Evolutionary conservation across 2,797 vertebrate species (phyloP), one percentile per base, ranked within the genome.

Genomic region (Diglossa cyanea): DNA sequence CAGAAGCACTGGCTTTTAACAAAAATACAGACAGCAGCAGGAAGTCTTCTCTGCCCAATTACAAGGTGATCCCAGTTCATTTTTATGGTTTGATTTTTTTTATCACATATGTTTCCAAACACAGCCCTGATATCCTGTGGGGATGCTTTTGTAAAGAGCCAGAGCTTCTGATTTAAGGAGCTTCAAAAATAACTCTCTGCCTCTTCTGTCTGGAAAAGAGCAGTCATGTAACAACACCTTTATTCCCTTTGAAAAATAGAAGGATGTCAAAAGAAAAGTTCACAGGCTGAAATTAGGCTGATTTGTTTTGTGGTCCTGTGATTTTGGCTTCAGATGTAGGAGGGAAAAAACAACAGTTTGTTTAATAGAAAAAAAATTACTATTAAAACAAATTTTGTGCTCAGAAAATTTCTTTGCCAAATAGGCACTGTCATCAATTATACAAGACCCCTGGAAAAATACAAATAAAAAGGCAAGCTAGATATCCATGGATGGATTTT

Each of bases 121-220:
- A 98, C 96, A 96, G 90, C 95, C 95, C 97, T 97, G 96, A 97
- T 97, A 93, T 97, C 98, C 98, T 98, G 98, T 97, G 97, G 98
- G 98, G 98, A 97, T 97, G 96, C 97, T 98, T 98, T 98, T 98
- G 97, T 98, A 98, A 97, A 98, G 97, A 97, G 96, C 96, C 97
- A 96, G 96, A 97, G 97, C 97, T 97, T 98, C 98, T 97, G 98
- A 98, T 98, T 98, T 98, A 98, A 98, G 98, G 94, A 97, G 96
- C 97, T 98, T 98, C 97, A 97, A 97, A 98, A 98, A 98, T 97
- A 98, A 95, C 98, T 98, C 96, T 97, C 97, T 86, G 90, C 91
- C 93, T 97, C 97, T 97, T 98, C 97, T 90, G 94, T 96, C 95
- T 98, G 95, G 90, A 97, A 97, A 96, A 95, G 96, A 97, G 79